These are phyloP conservation scores for Clavelina lepadiformis DNA, from an alignment of 23 tunicate species.

Conservation along the genomic window DNA sequence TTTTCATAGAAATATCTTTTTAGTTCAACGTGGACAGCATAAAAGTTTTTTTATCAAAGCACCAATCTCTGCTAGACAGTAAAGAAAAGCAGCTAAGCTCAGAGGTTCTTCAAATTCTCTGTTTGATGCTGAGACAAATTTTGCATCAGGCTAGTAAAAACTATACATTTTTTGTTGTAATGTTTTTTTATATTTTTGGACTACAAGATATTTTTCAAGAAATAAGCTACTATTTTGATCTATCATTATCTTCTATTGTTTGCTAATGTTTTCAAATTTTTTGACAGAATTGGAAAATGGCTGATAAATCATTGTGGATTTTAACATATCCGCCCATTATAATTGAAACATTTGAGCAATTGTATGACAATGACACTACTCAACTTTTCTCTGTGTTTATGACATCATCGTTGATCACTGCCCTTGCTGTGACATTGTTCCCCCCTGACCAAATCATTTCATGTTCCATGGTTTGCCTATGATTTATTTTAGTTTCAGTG, in stretches of 20 bases:
- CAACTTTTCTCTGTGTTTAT: constrained; percentile 8
- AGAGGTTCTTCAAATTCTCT: constrained; percentile 48
- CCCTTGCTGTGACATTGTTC: constrained; percentile 18
- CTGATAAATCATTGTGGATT: constrained; percentile 4
- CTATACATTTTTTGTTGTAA: background rate
- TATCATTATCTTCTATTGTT: too few species aligned
- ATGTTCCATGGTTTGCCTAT: constrained; percentile 5
- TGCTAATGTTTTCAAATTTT: too few species aligned
- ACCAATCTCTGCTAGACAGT: constrained; percentile 11
- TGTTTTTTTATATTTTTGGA: background rate
- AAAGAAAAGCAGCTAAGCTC: constrained; percentile 17
- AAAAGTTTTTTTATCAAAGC: too few species aligned
- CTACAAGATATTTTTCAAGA: background rate
- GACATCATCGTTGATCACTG: constrained; percentile 22
- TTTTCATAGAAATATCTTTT: too few species aligned
- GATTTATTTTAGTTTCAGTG: too few species aligned
- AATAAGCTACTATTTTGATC: too few species aligned
- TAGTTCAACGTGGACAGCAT: too few species aligned
- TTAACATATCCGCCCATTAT: constrained; percentile 6
- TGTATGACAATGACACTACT: constrained; percentile 15
- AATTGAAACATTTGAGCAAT: constrained; percentile 4
- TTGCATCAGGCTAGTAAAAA: constrained; percentile 36
- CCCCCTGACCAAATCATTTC: constrained; percentile 18
- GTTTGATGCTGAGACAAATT: constrained; percentile 44
- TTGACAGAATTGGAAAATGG: constrained; percentile 1